A percentile compares a stretch with the other conserved stretches of the same genome.
These are phyloP conservation scores for Apoda limacodes DNA, from an alignment of 2,888 invertebrate species.

Conservation along the genomic window DNA sequence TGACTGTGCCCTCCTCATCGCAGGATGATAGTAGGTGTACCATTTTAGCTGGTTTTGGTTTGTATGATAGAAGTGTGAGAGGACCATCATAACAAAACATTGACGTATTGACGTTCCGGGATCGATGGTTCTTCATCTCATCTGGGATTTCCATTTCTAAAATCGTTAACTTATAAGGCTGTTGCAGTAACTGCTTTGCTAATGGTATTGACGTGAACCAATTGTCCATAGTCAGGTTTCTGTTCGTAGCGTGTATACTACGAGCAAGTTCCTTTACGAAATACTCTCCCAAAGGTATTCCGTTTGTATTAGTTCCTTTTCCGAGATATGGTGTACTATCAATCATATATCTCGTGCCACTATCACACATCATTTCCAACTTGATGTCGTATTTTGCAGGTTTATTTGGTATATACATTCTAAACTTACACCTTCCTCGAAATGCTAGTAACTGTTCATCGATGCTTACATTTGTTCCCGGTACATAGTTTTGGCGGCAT, in stretches of 20 bases:
- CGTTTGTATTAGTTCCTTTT: conserved; percentile 23
- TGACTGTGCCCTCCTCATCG: conserved; percentile 6
- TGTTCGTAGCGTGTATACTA: conserved; percentile 16
- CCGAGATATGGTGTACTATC: too few species aligned
- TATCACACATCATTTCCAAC: conserved; percentile 29
- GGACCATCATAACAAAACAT: conserved; percentile 9
- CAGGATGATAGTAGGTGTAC: conserved; percentile 6
- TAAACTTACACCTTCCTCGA: conserved; percentile 7
- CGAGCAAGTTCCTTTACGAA: too few species aligned
- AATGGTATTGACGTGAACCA: conserved; percentile 31
- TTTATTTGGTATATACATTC: conserved; percentile 8
- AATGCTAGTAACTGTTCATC: conserved; percentile 6
- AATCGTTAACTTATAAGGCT: conserved; percentile 29
- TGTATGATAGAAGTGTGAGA: conserved; percentile 5
- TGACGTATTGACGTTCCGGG: conserved; percentile 16
- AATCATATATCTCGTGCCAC: too few species aligned
- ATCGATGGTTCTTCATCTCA: too few species aligned
- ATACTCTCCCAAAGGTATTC: conserved; percentile 18
- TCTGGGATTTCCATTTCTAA: too few species aligned
- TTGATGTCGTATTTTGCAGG: conserved; percentile 25
- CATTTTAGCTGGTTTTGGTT: conserved; percentile 6
- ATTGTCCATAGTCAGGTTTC: conserved; percentile 24
- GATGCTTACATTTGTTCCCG: conserved; percentile 17
- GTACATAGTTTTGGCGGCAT: conserved; percentile 18
- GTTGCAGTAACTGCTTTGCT: conserved; percentile 23